A percentile compares a stretch with the other conserved stretches of the same genome.
These are phyloP conservation scores for Drosophila cracens DNA, from an alignment of 2,888 invertebrate genomes.

Conservation along the genomic window DNA sequence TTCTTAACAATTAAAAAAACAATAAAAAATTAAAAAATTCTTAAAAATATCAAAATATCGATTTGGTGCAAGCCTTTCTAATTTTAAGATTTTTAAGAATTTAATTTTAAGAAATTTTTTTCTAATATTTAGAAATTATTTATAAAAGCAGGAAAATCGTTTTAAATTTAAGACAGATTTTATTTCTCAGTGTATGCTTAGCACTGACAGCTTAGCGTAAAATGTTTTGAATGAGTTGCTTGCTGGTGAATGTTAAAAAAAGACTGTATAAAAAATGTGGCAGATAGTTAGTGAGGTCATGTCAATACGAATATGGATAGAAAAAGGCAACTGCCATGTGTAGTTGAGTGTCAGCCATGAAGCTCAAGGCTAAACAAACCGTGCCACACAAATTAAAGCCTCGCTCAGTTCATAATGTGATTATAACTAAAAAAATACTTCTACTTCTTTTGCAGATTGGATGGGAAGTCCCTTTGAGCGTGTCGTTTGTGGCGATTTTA, in stretches of 20 bases:
- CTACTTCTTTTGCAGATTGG: constrained; percentile 89
- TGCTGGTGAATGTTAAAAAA: constrained; percentile 9
- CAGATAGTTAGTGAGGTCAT: constrained; percentile 30
- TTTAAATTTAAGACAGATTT: fast-evolving
- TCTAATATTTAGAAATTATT: not conserved
- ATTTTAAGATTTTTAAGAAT: not conserved
- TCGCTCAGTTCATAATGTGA: constrained; percentile 21
- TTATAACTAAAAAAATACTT: constrained; percentile 32
- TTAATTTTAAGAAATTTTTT: not conserved
- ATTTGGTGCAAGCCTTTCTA: not conserved
- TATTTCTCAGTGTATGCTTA: not conserved
- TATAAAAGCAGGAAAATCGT: not conserved
- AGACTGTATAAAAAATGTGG: not conserved
- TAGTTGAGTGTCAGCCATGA: constrained; percentile 13
- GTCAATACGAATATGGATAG: constrained; percentile 5
- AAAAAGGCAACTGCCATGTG: constrained; percentile 41
- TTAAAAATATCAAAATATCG: not conserved
- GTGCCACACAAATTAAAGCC: constrained; percentile 27
- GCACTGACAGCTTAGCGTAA: constrained; percentile 61
- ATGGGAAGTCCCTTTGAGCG: constrained; percentile 97
- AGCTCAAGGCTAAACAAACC: constrained; percentile 49
- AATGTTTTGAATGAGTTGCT: constrained; percentile 60
- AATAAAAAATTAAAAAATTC: not conserved
- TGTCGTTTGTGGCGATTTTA: constrained; percentile 97
- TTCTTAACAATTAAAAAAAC: not conserved